Evolutionary conservation across 2,888 invertebrate species (phyloP).

Genomic region (Allophyes oxyacanthae): DNA sequence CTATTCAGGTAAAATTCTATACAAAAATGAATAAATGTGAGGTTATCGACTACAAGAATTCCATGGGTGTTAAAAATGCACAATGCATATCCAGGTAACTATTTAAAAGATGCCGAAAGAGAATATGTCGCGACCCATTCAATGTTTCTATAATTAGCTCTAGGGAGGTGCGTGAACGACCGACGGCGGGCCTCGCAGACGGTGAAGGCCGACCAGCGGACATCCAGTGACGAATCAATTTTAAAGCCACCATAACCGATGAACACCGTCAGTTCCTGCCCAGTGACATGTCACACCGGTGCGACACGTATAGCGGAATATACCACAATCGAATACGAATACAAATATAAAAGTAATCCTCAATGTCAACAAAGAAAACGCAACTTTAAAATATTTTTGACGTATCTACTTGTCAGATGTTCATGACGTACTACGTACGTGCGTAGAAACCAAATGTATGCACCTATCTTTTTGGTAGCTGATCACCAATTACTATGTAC

Average conservation of each 20-base stretch:
- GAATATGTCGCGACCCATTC: conserved; percentile 57
- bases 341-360: conserved; percentile 14
- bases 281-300: conserved; percentile 36
- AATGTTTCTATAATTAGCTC: conserved; percentile 69
- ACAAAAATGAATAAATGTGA: too few relatives aligned
- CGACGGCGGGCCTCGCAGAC: conserved; percentile 60
- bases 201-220: conserved; percentile 68
- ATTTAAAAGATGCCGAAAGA: conserved; percentile 29
- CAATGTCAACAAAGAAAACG: conserved; percentile 19
- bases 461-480: conserved; percentile 32
- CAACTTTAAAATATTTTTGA: conserved; percentile 26
- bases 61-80: neutral
- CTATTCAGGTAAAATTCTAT: too few relatives aligned
- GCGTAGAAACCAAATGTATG: conserved; percentile 27
- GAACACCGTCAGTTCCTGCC: conserved; percentile 52
- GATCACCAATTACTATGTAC: conserved; percentile 44
- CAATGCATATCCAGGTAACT: conserved; percentile 19
- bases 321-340: conserved; percentile 40
- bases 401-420: neutral
- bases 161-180: conserved; percentile 73
- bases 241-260: conserved; percentile 49
- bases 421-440: conserved; percentile 37
- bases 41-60: too few relatives aligned
- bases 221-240: conserved; percentile 58
- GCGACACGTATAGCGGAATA: conserved; percentile 47